Evolutionary conservation across 2,797 vertebrate species (phyloP), one percentile per base, ranked within the genome.

Genomic region (Calcarius lapponicus): DNA sequence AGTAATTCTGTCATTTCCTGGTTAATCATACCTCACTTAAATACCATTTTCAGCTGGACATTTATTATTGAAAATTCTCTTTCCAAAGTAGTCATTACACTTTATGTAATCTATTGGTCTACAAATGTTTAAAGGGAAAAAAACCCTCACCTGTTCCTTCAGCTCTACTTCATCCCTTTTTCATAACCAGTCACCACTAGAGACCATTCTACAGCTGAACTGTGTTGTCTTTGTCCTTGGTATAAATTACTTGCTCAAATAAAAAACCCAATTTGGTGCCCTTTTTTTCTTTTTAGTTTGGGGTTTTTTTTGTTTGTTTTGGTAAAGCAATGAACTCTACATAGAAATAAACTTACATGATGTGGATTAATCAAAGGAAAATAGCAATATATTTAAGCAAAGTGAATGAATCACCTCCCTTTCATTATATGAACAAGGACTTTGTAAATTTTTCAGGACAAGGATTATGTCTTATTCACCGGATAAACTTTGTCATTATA

Each of bases 401-500:
- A 9, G 2, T 48, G 26, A 88, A 84, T 6, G 1, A 60, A 60
- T 84, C 43, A 50, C 40, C 26, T 73, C n/a, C 54, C 79, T 75
- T 73, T 91, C 66, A 66, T 81, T 50, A 28, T 15, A 70, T 17
- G 54, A 92, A 48, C 51, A n/a, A 16, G 9, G 25, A 21, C 26
- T 87, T 76, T 28, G 15, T 88, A 78, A 92, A 72, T 31, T 58
- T 28, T 79, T 92, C 65, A 60, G 65, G 54, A 86, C 32, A 83
- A 62, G 50, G 75, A 91, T 94, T 24, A 34, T 67, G 61, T 92
- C 80, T 93, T 84, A 84, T 57, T 91, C 92, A 70, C 70, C 7
- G 5, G 79, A 87, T 92, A 93, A 96, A 88, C 38, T 89, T 92
- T 94, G 85, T 81, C 88, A 87, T 88, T 85, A 79, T 79, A 79